These are phyloP conservation scores for Epistrophe eligans DNA, from an alignment of 2,888 invertebrate species.

Conservation along the genomic window DNA sequence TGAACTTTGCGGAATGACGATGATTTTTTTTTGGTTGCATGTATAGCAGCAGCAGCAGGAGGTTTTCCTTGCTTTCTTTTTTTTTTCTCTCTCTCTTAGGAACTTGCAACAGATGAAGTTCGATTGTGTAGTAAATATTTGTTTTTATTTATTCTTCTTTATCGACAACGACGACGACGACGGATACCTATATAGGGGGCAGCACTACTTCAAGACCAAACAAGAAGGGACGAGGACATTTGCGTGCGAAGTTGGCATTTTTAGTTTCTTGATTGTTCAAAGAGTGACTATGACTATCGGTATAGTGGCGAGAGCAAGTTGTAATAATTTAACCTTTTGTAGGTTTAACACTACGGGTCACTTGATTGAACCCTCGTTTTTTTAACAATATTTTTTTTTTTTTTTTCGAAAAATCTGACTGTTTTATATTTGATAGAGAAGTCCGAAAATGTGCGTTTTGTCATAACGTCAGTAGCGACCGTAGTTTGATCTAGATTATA, in stretches of 20 bases:
- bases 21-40: constrained; percentile 36
- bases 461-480: no score
- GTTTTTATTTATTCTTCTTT: constrained; percentile 33
- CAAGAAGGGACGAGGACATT: constrained; percentile 3
- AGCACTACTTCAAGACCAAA: constrained; percentile 3
- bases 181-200: background rate
- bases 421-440: no score
- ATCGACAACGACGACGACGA: background rate
- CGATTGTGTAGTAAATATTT: constrained; percentile 70
- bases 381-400: no score
- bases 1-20: constrained; percentile 54
- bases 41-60: background rate
- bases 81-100: background rate
- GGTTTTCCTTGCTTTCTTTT: background rate
- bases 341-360: background rate
- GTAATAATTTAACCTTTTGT: constrained; percentile 32
- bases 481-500: no score
- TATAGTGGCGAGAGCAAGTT: constrained; percentile 28
- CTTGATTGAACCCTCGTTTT: background rate
- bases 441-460: no score
- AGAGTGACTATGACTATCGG: constrained; percentile 17
- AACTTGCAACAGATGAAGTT: constrained; percentile 62
- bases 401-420: no score
- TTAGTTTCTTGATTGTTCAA: constrained; percentile 29
- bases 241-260: constrained; percentile 54